Conservation (phyloP, 2,797 vertebrate species). For the Ara ararauna region DNA sequence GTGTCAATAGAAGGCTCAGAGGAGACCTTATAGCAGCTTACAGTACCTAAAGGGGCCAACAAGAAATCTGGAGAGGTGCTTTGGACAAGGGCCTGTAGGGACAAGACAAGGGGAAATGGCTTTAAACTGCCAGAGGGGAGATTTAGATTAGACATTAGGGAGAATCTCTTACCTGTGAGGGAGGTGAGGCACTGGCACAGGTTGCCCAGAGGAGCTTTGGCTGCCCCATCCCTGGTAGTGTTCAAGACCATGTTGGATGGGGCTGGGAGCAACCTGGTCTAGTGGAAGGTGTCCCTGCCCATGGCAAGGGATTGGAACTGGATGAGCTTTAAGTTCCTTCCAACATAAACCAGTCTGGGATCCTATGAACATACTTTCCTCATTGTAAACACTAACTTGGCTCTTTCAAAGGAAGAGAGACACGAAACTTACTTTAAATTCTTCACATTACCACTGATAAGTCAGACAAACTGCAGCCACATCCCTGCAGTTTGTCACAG, state of each 20-base stretch:
- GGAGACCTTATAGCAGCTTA: background rate
- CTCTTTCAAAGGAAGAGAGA: background rate
- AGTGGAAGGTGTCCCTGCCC: background rate
- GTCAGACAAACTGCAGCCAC: background rate
- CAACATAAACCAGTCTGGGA: background rate
- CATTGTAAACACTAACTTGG: background rate
- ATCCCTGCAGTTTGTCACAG: background rate
- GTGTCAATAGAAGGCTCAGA: background rate
- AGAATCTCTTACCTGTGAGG: background rate
- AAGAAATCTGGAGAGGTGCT: background rate
- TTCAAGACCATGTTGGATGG: background rate
- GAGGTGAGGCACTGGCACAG: background rate
- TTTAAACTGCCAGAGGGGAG: background rate
- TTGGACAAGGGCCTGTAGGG: background rate
- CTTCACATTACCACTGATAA: accelerated
- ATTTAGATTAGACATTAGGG: background rate
- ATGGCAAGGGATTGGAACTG: background rate
- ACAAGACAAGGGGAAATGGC: background rate
- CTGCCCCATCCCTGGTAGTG: background rate
- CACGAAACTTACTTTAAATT: background rate
- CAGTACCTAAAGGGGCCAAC: background rate
- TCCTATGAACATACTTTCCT: background rate
- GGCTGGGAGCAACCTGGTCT: background rate
- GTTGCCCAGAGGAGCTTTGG: background rate
- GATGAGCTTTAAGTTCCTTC: background rate